Evolutionary conservation across 2,888 invertebrate species (phyloP).

Genomic region (Phaedon cochleariae): DNA sequence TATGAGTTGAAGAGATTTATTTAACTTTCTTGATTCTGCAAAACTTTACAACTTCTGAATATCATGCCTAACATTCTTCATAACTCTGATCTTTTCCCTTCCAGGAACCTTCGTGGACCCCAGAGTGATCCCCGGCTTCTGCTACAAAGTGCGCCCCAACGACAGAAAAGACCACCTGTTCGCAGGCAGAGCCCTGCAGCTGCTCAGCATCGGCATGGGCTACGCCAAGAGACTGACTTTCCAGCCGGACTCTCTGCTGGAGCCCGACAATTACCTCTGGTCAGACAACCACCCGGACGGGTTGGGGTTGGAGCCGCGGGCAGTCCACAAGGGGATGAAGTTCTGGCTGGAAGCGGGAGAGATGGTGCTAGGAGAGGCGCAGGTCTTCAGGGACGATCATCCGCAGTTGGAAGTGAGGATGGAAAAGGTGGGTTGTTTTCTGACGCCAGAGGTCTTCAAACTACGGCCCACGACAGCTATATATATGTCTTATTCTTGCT

Average conservation of each 20-base stretch:
- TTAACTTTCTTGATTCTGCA: no score
- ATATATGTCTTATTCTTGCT: no score
- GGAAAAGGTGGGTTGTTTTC: constrained; percentile 66
- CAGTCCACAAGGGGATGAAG: constrained; percentile 72
- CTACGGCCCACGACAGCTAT: no score
- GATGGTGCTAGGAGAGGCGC: constrained; percentile 71
- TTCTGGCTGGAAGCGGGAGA: constrained; percentile 69
- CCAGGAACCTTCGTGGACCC: constrained; percentile 75
- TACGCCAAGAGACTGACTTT: constrained; percentile 81
- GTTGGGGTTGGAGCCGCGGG: constrained; percentile 73
- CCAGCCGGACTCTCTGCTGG: constrained; percentile 69
- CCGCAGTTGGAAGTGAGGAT: constrained; percentile 74
- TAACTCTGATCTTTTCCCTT: constrained; percentile 16
- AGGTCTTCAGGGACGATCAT: constrained; percentile 73
- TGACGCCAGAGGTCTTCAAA: no score
- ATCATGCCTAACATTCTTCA: no score
- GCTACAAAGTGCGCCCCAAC: constrained; percentile 76
- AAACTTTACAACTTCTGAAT: no score
- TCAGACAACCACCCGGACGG: constrained; percentile 80
- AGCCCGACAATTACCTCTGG: constrained; percentile 77
- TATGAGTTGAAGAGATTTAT: no score
- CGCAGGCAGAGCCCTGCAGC: constrained; percentile 69
- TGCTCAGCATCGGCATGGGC: constrained; percentile 76
- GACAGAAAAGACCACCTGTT: constrained; percentile 72
- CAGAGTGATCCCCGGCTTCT: constrained; percentile 76